These are phyloP conservation scores for Emydocephalus ijimae DNA, from an alignment of 2,113 vertebrate species.

Conservation along the genomic window DNA sequence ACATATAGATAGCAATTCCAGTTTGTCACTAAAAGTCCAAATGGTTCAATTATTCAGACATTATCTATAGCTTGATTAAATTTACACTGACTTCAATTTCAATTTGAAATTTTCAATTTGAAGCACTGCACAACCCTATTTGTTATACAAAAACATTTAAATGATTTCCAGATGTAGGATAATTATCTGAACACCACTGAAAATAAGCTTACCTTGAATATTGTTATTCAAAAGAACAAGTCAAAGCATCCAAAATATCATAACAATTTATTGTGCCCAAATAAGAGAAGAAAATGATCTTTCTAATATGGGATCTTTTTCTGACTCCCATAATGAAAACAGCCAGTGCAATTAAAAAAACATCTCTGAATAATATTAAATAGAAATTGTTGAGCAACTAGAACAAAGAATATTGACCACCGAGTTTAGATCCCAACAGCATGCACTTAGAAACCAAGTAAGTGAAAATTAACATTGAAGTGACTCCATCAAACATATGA, in stretches of 20 bases:
- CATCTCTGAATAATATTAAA: background rate
- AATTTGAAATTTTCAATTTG: background rate
- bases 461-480: constrained; percentile 49
- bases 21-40: background rate
- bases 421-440: constrained; percentile 38
- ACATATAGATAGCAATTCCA: background rate
- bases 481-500: constrained; percentile 51
- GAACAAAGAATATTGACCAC: constrained; percentile 57
- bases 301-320: constrained; percentile 2
- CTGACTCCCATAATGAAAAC: constrained; percentile 28
- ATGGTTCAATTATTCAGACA: background rate
- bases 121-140: background rate
- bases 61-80: background rate
- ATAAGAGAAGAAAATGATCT: constrained; percentile 14
- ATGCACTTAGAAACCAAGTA: constrained; percentile 55
- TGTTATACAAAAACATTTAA: background rate
- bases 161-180: background rate
- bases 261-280: background rate
- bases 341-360: constrained; percentile 28
- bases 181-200: background rate
- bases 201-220: background rate
- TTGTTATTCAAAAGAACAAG: constrained; percentile 28
- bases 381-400: constrained; percentile 50
- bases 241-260: background rate
- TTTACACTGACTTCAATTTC: background rate